Base-by-base conservation (phyloP, 2,888 invertebrate species). In the Scaptomyza caliginosa region DNA sequence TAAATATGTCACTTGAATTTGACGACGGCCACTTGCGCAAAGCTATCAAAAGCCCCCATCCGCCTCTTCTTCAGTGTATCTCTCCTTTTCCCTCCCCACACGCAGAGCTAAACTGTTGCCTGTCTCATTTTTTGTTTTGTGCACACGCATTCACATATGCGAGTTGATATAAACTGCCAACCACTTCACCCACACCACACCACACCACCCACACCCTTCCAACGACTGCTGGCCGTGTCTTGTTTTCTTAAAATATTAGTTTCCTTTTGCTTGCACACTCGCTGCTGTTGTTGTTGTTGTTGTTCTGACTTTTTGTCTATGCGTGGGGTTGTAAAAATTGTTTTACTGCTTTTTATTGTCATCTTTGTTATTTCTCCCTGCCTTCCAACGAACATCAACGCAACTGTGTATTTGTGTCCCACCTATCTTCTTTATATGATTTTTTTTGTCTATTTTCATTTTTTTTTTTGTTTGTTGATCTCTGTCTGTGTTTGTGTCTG, bases 161-260 rank as follows among this genome's bases (percentile, higher is more conserved):
- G 17, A 42, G 54, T 26, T 42, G 21, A 52, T 46, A 52, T 71
- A 59, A 62, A 68, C 72, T 68, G 63, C 65, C 51, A 19, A 13
- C 8, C 28, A 17, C 8, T 7, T 10, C 24, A 36, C 26, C 13
- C 32, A 17, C 26, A n/a, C 21, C 11, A 19, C 4, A 13, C 3
- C 3, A 6, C 21, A 4, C 11, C 21, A 2, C n/a, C 26, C 30
- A 42, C 49, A 42, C 52, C 48, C 21, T 32, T 17, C 19, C 8
- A 21, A n/a, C 19, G 11, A 54, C 26, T 36, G 49, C 39, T 42
- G 63, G 63, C 74, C 75, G 75, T 75, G 75, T 68, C 56, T 69
- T 86, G 85, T 86, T 88, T 86, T 84, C 86, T 88, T 88, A 88
- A 86, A 81, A 86, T 86, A 88, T 88, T 86, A 86, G 86, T 81